Base-by-base conservation (phyloP, 1,140 invertebrate species). In the Zaprionus capensis region DNA sequence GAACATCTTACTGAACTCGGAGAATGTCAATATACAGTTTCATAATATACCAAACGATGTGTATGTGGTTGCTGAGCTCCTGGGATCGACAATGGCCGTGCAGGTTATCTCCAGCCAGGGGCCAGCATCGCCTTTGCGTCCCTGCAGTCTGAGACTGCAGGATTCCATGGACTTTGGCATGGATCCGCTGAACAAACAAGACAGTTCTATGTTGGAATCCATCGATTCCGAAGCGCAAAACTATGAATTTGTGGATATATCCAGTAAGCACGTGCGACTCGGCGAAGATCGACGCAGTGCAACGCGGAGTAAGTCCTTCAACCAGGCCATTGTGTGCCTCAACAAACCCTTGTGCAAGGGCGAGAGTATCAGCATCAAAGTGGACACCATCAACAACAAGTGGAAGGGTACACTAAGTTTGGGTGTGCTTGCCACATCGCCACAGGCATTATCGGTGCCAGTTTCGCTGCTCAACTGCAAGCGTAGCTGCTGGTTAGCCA, bases 1-100 rank as follows among this genome's bases (percentile, higher is more conserved):
- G 0, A 94, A 95, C 55, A 94, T 95, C 57, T 94, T 95, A 68
- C 93, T 98, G 1, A 98, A 98, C 92, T 96, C 96, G 0, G 96
- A 97, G 93, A 97, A 98, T 84, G 94, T 97, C 91, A 96, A 96
- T n/a, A 94, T 96, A n/a, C 96, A 96, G 24, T 96, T 96, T 22
- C 94, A 94, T n/a, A 95, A 96, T 90, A 94, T 97, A 71, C 96
- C 96, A 22, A 96, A 96, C 92, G 95, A 88, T 68, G 85, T 87
- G 1, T 87, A 84, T 55, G 83, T 87, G 12, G 81, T 77, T 20
- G 75, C 72, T 12, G 97, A 98, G 82, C 84, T 97, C 12, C 95
- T 95, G 80, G 96, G 96, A 4, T 94, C 94, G n/a, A 95, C 95
- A 1, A 94, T 95, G 73, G 94, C 94, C 7, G 94, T 96, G 1